phyloP scores from a whole-genome alignment of 1,140 invertebrate species.

The Trissolcus basalis region DNA sequence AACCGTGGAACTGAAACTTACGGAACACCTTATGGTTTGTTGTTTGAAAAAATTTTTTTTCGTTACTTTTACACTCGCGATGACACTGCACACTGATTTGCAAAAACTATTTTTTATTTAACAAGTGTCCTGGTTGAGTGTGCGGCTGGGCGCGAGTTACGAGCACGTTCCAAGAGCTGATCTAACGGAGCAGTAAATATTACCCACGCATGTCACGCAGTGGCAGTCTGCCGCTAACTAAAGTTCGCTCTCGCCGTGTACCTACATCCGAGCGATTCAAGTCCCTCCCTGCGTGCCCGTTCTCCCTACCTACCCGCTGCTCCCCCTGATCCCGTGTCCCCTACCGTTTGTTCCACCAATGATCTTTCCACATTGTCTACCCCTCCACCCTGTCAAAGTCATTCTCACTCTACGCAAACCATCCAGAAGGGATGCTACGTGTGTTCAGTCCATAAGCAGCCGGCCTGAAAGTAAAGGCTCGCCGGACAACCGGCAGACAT shows the following conservation, averaged over 20 bases:
- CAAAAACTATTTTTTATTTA: constrained; percentile 3
- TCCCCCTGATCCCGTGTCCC: constrained; percentile 60
- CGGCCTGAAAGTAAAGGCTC: constrained; percentile 39
- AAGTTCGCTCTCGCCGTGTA: constrained; percentile 58
- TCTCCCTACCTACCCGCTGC: constrained; percentile 59
- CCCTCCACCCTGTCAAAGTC: constrained; percentile 49
- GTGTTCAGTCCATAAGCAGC: constrained; percentile 47
- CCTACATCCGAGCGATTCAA: constrained; percentile 65
- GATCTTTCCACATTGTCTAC: constrained; percentile 52
- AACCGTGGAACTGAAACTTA: constrained; percentile 13
- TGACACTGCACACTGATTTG: constrained; percentile 8
- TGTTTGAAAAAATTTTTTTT: neutral
- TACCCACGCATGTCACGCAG: constrained; percentile 50
- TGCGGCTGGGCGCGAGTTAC: constrained; percentile 11
- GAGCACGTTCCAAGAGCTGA: constrained; percentile 15
- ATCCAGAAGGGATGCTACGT: constrained; percentile 61
- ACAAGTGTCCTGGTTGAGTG: neutral
- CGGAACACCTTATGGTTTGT: constrained; percentile 6
- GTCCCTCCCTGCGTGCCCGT: constrained; percentile 60
- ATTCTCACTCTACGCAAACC: constrained; percentile 50
- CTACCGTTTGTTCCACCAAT: constrained; percentile 60
- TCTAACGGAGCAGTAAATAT: constrained; percentile 18
- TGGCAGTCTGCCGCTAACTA: constrained; percentile 75
- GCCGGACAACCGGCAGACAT: constrained; percentile 45
- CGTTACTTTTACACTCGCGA: constrained; percentile 4